phyloP scores from a whole-genome alignment of 2,113 vertebrate species.

The Poecilia latipinna region DNA sequence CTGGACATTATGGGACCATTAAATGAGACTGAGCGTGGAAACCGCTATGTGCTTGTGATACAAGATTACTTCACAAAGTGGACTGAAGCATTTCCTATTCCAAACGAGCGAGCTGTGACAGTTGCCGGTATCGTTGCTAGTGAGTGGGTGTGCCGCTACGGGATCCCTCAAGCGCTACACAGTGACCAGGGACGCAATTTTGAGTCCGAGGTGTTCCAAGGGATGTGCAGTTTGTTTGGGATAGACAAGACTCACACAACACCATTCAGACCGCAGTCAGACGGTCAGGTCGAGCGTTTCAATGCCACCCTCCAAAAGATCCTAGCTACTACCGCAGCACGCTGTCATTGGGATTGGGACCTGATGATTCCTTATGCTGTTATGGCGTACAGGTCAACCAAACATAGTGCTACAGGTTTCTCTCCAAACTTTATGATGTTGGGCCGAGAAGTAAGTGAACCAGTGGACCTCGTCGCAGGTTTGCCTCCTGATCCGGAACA shows the following conservation, averaged over 20 bases:
- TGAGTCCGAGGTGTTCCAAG: slow-evolving; percentile 2
- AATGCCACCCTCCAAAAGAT: slow-evolving; percentile 53
- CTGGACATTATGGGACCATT: slow-evolving; percentile 41
- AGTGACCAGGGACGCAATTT: slow-evolving; percentile 29
- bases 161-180: slow-evolving; percentile 14
- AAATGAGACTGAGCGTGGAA: slow-evolving; percentile 15
- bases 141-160: slow-evolving; percentile 40
- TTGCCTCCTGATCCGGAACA: too few species aligned
- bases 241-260: slow-evolving; percentile 28
- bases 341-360: slow-evolving; percentile 44
- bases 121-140: slow-evolving; percentile 17
- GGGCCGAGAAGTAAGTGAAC: background rate
- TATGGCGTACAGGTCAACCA: background rate
- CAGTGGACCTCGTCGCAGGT: background rate
- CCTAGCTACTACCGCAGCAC: slow-evolving; percentile 11
- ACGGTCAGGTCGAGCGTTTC: slow-evolving; percentile 8
- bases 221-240: slow-evolving; percentile 2
- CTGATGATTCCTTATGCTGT: slow-evolving; percentile 11
- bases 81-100: slow-evolving; percentile 18
- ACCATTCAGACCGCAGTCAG: slow-evolving; percentile 18
- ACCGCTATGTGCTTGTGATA: slow-evolving; percentile 20
- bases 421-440: background rate
- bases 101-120: slow-evolving; percentile 12
- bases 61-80: slow-evolving; percentile 52
- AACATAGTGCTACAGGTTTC: slow-evolving; percentile 8